phyloP scores from a whole-genome alignment of 1,140 invertebrate genomes.

The Harpegnathos saltator region DNA sequence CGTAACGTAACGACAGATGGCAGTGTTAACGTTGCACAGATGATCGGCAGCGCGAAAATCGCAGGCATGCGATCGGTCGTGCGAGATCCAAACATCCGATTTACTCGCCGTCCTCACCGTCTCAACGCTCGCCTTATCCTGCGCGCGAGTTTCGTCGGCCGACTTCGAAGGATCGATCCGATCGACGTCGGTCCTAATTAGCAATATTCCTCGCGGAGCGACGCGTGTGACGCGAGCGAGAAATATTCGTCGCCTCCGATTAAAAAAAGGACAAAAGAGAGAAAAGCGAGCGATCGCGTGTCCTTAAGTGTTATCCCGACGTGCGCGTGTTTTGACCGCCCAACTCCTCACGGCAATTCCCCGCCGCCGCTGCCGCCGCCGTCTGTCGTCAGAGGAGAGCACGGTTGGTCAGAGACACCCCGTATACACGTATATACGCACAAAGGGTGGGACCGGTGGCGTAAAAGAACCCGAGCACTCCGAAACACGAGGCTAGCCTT shows the following conservation, averaged over 20 bases:
- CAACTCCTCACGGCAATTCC: constrained; percentile 2
- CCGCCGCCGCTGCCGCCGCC: background rate
- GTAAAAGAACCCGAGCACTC: constrained; percentile 71
- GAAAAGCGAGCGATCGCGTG: constrained; percentile 2
- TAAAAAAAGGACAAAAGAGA: too few species aligned
- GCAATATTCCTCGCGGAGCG: too few species aligned
- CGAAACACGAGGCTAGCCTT: constrained; percentile 72
- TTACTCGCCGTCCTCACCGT: too few species aligned
- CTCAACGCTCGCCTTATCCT: too few species aligned
- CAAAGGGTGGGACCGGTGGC: constrained; percentile 63
- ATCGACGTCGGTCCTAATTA: too few species aligned
- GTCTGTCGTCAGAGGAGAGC: constrained; percentile 20
- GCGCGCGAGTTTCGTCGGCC: too few species aligned
- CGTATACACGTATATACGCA: constrained; percentile 60
- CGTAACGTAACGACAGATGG: too few species aligned
- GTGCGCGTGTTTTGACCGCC: constrained; percentile 2
- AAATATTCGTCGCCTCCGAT: constrained; percentile 14
- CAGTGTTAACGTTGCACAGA: too few species aligned
- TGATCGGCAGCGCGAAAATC: too few species aligned
- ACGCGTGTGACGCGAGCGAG: background rate
- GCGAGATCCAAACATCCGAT: too few species aligned
- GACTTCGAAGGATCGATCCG: too few species aligned
- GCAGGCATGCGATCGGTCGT: too few species aligned
- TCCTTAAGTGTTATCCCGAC: background rate
- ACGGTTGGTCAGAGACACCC: constrained; percentile 64